Evolutionary conservation across 2,797 vertebrate genomes (phyloP).

Genomic region (Danionella dracula): DNA sequence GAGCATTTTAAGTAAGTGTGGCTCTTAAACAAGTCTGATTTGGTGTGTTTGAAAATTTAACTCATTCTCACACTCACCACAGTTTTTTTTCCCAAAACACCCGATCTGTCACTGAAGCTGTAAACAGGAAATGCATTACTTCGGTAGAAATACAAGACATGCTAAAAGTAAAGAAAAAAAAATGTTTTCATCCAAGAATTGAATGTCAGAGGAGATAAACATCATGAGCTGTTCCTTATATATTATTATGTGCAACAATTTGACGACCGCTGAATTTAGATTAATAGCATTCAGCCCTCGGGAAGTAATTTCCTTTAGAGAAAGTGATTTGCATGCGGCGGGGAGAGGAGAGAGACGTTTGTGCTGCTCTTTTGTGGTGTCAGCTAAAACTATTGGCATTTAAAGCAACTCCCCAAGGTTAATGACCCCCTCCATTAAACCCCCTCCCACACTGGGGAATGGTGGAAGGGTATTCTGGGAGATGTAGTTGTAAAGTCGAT

Average conservation of each 20-base stretch:
- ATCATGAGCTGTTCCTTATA: constrained; percentile 62
- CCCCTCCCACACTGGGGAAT: constrained; percentile 43
- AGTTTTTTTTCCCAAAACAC: neutral
- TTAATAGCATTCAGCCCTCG: constrained; percentile 73
- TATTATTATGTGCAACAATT: constrained; percentile 71
- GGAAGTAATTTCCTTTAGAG: constrained; percentile 82
- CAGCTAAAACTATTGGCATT: constrained; percentile 79
- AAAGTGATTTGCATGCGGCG: constrained; percentile 77
- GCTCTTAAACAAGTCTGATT: neutral
- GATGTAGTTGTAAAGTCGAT: constrained; percentile 38
- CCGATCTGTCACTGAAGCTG: neutral
- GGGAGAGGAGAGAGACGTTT: constrained; percentile 66
- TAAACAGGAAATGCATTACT: constrained; percentile 19
- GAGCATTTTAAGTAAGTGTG: constrained; percentile 20
- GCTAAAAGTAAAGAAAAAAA: constrained; percentile 15
- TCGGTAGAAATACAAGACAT: constrained; percentile 16
- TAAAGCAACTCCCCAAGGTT: constrained; percentile 80
- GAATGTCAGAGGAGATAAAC: constrained; percentile 53
- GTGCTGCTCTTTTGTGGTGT: constrained; percentile 59
- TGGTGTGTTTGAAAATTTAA: neutral
- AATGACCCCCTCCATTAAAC: constrained; percentile 77
- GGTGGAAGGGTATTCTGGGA: constrained; percentile 34
- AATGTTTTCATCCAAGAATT: constrained; percentile 32
- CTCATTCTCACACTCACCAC: neutral
- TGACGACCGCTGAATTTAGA: constrained; percentile 75